Evolutionary conservation across 2,797 vertebrate genomes (phyloP), one percentile per base, ranked within the genome.

Genomic region (Clarias laeviceps): DNA sequence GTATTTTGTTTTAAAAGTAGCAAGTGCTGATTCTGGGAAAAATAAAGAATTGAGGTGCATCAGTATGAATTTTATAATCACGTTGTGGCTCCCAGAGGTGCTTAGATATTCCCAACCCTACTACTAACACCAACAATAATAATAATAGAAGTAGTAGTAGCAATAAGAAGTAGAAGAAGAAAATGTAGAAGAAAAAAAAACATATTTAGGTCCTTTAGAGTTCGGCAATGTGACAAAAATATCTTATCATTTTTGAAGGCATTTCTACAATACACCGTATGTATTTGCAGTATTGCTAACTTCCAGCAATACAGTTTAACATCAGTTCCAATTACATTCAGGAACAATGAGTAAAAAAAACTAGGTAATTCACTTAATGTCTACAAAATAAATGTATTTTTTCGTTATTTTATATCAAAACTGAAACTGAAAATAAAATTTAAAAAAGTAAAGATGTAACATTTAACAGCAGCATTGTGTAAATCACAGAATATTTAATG

Each of bases 31-130:
- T 57, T 56, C 61, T 50, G 57, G 27, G 7, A 77, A 90, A 85
- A 83, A 84, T 87, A 91, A 87, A 87, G 88, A 89, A 89, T 88
- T 90, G 86, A 56, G 69, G 76, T 86, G 45, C 72, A 65, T 85
- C 37, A 76, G 61, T 68, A 82, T 86, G 84, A 90, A 90, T 90
- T 92, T 86, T 83, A 78, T 79, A 89, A 87, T 85, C 89, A 82
- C 88, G 34, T 85, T 87, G 37, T 85, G 78, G 78, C 61, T 80
- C 78, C 62, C 78, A 29, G 78, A 65, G 37, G 34, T 80, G 78
- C 78, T 65, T 80, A 50, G 61, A 80, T 66, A 80, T 80, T 80
- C 78, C 61, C 50, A 56, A 45, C 18, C 32, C 80, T 68, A 37
- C 65, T 73, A 65, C 34, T n/a, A 65, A 18, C 62, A 65, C 11